phyloP scores from a whole-genome alignment of 2,113 vertebrate species.

The Tachycineta bicolor region DNA sequence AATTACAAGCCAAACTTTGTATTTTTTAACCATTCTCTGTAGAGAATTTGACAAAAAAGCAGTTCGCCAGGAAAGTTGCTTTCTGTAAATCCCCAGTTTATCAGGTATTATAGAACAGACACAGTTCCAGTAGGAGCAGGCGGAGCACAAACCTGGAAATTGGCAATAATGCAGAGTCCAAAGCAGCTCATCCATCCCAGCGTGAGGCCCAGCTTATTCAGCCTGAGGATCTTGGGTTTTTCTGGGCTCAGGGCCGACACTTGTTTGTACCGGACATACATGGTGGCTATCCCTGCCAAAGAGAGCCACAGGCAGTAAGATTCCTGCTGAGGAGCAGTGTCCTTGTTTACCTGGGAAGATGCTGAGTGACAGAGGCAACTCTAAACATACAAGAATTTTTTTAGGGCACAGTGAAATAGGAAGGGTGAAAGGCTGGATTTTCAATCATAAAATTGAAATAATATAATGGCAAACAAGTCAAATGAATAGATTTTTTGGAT shows the following conservation, averaged over 20 bases:
- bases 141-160: constrained; percentile 85
- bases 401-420: background rate
- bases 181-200: constrained; percentile 86
- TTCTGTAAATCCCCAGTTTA: background rate
- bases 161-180: constrained; percentile 89
- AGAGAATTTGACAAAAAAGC: background rate
- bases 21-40: background rate
- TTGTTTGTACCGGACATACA: constrained; percentile 90
- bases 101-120: background rate
- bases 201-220: constrained; percentile 79
- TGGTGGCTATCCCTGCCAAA: constrained; percentile 83
- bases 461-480: background rate
- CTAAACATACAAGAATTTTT: background rate
- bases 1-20: background rate
- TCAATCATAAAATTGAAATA: background rate
- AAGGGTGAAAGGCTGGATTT: background rate
- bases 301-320: background rate
- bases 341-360: background rate
- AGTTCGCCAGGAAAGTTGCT: background rate
- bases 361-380: background rate
- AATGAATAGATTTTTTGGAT: background rate
- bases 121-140: background rate
- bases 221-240: constrained; percentile 60
- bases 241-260: constrained; percentile 78
- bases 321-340: background rate